Percentiles rank a stretch among this genome's conserved stretches.
Evolutionary conservation across 2,888 invertebrate species (phyloP).

Genomic region (Rhogogaster chlorosoma): DNA sequence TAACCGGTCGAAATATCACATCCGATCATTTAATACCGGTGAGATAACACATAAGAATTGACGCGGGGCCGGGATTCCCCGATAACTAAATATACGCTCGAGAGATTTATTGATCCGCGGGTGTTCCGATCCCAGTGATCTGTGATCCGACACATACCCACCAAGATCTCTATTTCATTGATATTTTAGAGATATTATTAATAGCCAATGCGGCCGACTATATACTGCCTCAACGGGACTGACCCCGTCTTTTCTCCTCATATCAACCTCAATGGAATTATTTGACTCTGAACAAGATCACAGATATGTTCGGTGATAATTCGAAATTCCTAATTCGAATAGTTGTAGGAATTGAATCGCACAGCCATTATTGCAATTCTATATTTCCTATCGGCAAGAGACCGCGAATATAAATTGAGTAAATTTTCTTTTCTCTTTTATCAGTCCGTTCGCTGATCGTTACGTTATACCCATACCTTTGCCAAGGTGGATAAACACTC

Average conservation of each 20-base stretch:
- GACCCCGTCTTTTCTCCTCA: neutral
- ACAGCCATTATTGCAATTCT: too few relatives aligned
- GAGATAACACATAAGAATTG: constrained; percentile 70
- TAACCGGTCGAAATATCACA: constrained; percentile 67
- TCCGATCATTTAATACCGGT: constrained; percentile 68
- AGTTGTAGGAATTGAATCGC: too few relatives aligned
- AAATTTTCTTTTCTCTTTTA: neutral
- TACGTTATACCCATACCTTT: neutral
- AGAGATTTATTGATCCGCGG: constrained; percentile 67
- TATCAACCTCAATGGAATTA: neutral
- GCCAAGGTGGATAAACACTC: neutral
- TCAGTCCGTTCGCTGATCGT: neutral
- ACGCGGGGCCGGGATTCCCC: constrained; percentile 57
- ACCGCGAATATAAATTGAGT: neutral
- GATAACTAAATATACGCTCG: constrained; percentile 67
- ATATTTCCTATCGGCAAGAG: neutral
- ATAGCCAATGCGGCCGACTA: neutral
- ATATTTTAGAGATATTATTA: constrained; percentile 31
- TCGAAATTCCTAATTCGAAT: too few relatives aligned
- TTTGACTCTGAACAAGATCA: neutral
- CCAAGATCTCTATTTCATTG: constrained; percentile 17
- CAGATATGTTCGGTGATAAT: too few relatives aligned
- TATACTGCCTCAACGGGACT: neutral
- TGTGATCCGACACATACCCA: constrained; percentile 35
- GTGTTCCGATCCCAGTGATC: constrained; percentile 37